Conservation (phyloP, 2,797 vertebrate genomes). For the Paratrypauchen microcephalus region DNA sequence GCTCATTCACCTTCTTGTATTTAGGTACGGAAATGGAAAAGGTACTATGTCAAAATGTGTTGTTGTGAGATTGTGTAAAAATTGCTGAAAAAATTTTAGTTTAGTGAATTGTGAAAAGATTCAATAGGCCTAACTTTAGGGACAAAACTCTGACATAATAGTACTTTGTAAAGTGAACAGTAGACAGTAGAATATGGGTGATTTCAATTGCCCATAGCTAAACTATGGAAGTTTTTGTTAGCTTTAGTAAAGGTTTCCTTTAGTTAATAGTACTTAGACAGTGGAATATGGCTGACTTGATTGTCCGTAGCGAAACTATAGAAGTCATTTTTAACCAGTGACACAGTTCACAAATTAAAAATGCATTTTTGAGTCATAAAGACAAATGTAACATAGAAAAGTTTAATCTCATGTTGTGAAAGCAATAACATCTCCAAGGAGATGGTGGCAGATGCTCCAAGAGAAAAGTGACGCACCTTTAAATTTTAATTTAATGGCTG, state of each 20-base stretch:
- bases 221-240: too few species aligned
- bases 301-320: too few species aligned
- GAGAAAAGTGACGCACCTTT: too few species aligned
- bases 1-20: conserved; percentile 9
- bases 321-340: too few species aligned
- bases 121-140: too few species aligned
- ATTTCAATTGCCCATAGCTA: neutral
- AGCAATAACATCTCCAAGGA: neutral
- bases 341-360: too few species aligned
- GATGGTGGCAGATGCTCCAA: neutral
- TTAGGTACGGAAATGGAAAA: neutral
- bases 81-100: neutral
- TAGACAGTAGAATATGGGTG: neutral
- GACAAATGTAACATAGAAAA: too few species aligned
- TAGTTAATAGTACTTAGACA: too few species aligned
- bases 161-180: neutral
- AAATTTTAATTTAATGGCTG: neutral
- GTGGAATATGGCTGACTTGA: neutral
- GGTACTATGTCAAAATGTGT: neutral
- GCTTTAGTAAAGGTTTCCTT: too few species aligned
- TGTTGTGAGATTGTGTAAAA: too few species aligned
- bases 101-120: neutral
- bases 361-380: too few species aligned
- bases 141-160: neutral
- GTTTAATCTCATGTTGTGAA: neutral